Evolutionary conservation across 1,140 invertebrate genomes (phyloP), one percentile per base, ranked within the genome.

Genomic region (Stratiolaelaps scimitus): DNA sequence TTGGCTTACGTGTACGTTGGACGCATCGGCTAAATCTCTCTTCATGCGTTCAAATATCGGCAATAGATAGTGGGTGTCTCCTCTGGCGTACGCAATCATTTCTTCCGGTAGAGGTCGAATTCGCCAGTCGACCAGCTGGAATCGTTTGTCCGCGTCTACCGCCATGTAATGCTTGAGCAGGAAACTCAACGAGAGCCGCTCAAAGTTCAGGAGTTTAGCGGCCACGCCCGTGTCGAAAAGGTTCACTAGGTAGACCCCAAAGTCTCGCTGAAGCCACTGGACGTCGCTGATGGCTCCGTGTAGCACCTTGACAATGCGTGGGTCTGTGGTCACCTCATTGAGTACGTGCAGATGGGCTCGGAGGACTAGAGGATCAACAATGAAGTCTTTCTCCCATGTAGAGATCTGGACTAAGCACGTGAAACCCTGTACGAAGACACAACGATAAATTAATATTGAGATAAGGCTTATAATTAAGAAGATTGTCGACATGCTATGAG

Each of bases 191-290:
- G 88, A 90, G 2, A 85, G 78, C 34, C 83, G 81, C 0, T 82
- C 77, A 68, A 88, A 80, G n/a, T 82, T 79, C 0, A 98, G 77
- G 0, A 83, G 77, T 69, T 85, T 83, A 0, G 90, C 84, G 0
- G 92, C 93, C 72, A 88, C 83, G 74, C 90, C 82, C 0, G 94
- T 98, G 74, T 99, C 95, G 76, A 98, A 97, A 83, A 98, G 85
- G 72, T 96, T 95, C 0, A 98, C 92, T 19, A 98, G 75, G 73
- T 98, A 98, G 0, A 98, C 70, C 0, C 89, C 88, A 66, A 98
- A 84, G 79, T 99, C 95, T 53, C 89, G 80, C 75, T 98, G 95
- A 23, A 99, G 77, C 95, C 95, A 98, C 23, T 84, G 76, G 40
- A 98, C 81, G 75, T 99, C 95, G 48, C 73, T 79, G 66, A 92